Evolutionary conservation across 2,113 vertebrate genomes (phyloP).

Genomic region (Platichthys stellatus): DNA sequence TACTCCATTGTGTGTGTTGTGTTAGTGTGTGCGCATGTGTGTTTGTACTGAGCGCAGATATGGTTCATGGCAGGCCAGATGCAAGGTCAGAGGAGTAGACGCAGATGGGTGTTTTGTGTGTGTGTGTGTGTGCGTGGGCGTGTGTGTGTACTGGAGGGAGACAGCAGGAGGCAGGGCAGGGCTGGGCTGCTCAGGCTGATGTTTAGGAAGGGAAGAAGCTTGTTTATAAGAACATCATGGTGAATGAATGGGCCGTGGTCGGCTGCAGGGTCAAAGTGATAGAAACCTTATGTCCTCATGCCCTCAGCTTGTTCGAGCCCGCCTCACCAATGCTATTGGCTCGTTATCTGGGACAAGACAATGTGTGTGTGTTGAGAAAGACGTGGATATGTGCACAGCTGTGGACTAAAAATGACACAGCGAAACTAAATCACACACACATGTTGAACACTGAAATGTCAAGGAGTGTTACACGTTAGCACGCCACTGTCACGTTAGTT

Average conservation of each 20-base stretch:
- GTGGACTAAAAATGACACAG: conserved; percentile 34
- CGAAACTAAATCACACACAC: not conserved
- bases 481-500: conserved; percentile 2
- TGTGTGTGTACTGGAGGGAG: conserved; percentile 39
- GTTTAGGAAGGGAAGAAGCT: conserved; percentile 64
- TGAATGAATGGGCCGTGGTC: conserved; percentile 48
- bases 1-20: conserved; percentile 14
- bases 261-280: conserved; percentile 52
- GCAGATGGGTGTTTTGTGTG: conserved; percentile 68
- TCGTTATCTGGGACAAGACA: not conserved
- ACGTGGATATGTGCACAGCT: conserved; percentile 57
- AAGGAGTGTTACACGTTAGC: conserved; percentile 14
- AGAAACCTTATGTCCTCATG: conserved; percentile 43
- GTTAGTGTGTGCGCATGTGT: conserved; percentile 12
- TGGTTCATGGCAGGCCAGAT: conserved; percentile 67
- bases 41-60: conserved; percentile 47
- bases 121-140: conserved; percentile 49
- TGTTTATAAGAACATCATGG: conserved; percentile 58
- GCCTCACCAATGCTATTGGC: not conserved
- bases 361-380: conserved; percentile 27
- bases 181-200: conserved; percentile 52
- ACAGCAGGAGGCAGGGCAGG: conserved; percentile 42
- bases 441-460: not conserved
- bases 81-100: conserved; percentile 58
- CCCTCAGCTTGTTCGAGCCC: not conserved